These are phyloP conservation scores for Quadroppia sp. DNA, from an alignment of 2,888 invertebrate species.

Conservation along the genomic window DNA sequence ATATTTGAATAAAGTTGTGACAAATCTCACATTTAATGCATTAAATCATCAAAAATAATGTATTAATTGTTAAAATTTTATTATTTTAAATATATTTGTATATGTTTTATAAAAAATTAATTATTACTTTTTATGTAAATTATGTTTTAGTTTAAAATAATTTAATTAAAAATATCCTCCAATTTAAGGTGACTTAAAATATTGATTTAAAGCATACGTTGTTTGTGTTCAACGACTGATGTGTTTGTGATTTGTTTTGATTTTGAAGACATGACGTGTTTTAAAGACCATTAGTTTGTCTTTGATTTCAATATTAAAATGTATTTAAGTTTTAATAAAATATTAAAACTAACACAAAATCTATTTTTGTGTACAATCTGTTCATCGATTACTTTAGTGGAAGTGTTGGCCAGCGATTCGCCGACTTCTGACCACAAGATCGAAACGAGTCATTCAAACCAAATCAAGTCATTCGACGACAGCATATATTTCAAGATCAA, in stretches of 20 bases:
- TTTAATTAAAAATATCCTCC: too few relatives aligned
- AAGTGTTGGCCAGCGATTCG: background rate
- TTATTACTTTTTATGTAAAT: too few relatives aligned
- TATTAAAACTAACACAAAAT: background rate
- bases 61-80: too few relatives aligned
- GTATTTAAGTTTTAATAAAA: background rate
- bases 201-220: too few relatives aligned
- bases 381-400: background rate
- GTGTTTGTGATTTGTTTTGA: background rate
- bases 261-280: constrained; percentile 13
- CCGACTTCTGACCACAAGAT: constrained; percentile 21
- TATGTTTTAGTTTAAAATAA: too few relatives aligned
- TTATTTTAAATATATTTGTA: too few relatives aligned
- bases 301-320: background rate
- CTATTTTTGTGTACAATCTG: background rate
- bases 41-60: too few relatives aligned
- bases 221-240: background rate
- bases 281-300: background rate
- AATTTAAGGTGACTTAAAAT: too few relatives aligned
- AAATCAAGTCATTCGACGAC: constrained; percentile 30
- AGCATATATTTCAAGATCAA: constrained; percentile 39
- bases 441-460: constrained; percentile 12
- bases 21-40: too few relatives aligned
- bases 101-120: too few relatives aligned
- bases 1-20: too few relatives aligned